phyloP scores from a whole-genome alignment of 2,113 vertebrate species.

The Lepus americanus region DNA sequence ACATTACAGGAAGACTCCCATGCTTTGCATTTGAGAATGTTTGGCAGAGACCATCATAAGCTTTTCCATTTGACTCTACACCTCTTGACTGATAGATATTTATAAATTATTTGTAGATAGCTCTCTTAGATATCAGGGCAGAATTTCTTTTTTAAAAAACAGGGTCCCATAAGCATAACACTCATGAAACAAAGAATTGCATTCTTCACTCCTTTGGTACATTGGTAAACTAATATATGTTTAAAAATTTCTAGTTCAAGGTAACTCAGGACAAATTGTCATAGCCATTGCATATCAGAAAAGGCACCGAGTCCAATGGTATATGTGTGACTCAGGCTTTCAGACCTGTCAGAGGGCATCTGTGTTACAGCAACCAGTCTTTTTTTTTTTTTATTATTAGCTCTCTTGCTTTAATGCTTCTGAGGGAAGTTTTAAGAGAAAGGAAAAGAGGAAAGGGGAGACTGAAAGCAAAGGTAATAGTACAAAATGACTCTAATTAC shows the following conservation, averaged over 20 bases:
- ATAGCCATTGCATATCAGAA: conserved; percentile 66
- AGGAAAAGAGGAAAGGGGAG: conserved; percentile 57
- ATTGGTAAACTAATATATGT: conserved; percentile 44
- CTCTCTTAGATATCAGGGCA: conserved; percentile 34
- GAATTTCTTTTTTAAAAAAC: conserved; percentile 57
- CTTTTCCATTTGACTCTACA: conserved; percentile 75
- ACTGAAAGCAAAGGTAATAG: conserved; percentile 84
- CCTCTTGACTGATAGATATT: conserved; percentile 66
- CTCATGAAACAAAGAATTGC: conserved; percentile 64
- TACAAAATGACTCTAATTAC: conserved; percentile 84
- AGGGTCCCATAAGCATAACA: conserved; percentile 46
- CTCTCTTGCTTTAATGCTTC: conserved; percentile 83
- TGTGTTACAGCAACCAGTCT: conserved; percentile 76
- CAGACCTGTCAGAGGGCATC: conserved; percentile 79
- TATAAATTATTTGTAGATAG: conserved; percentile 76
- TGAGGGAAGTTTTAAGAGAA: conserved; percentile 72
- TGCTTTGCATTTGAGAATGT: conserved; percentile 83
- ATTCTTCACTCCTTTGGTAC: neutral
- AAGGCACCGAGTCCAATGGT: conserved; percentile 8
- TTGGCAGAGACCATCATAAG: conserved; percentile 76
- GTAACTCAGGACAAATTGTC: conserved; percentile 76
- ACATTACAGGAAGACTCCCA: conserved; percentile 84
- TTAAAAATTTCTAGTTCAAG: conserved; percentile 71
- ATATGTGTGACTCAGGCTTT: conserved; percentile 78
- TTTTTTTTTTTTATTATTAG: conserved; percentile 80